Evolutionary conservation across 2,888 invertebrate species (phyloP).

Genomic region (Spisula subtruncata): DNA sequence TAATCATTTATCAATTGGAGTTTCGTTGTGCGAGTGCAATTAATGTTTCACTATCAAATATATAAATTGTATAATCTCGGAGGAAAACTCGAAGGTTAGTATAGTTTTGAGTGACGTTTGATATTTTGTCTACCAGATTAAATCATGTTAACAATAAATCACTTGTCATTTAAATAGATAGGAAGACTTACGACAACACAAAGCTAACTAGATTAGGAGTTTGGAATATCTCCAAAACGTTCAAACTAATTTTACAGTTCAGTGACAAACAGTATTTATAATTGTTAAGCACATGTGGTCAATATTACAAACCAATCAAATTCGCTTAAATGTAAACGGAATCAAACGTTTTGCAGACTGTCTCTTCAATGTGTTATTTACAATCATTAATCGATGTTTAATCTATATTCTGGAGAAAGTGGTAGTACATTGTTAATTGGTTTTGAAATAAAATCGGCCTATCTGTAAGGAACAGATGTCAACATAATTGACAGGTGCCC

Average conservation of each 20-base stretch:
- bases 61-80: neutral
- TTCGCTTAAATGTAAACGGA: too few relatives aligned
- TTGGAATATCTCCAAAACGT: neutral
- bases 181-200: neutral
- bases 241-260: neutral
- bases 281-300: too few relatives aligned
- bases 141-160: conserved; percentile 13
- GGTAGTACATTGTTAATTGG: too few relatives aligned
- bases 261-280: neutral
- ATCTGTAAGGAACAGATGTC: too few relatives aligned
- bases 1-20: neutral
- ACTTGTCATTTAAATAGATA: neutral
- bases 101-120: neutral
- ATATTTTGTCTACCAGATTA: neutral
- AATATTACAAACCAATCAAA: too few relatives aligned
- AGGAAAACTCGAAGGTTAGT: neutral
- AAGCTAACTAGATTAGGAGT: neutral
- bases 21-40: neutral
- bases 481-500: too few relatives aligned
- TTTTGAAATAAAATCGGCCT: too few relatives aligned
- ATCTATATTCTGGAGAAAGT: too few relatives aligned
- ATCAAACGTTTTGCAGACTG: too few relatives aligned
- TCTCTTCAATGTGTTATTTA: too few relatives aligned
- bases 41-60: neutral
- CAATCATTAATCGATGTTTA: too few relatives aligned